Conservation (phyloP, 2,888 invertebrate species). For the Chydorus sphaericus region DNA sequence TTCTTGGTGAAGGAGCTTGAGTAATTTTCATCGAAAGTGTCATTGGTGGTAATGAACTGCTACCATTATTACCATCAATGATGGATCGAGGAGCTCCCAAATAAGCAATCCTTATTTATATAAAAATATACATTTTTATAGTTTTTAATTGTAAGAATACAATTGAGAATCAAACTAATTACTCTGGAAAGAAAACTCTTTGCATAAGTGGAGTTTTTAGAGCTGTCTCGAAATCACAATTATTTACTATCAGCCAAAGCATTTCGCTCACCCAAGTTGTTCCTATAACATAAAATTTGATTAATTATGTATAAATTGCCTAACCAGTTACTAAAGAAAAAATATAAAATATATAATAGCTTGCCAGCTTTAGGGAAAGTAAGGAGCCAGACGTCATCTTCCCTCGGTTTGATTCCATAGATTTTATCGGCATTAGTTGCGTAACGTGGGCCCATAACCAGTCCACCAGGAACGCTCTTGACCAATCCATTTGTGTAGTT, state of each 20-base stretch:
- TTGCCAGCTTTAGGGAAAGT: slow-evolving; percentile 67
- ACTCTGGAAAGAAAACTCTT: slow-evolving; percentile 30
- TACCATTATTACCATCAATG: too few species aligned
- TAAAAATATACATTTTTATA: too few species aligned
- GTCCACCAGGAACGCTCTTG: slow-evolving; percentile 1
- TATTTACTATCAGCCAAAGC: slow-evolving; percentile 27
- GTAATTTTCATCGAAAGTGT: too few species aligned
- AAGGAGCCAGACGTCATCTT: slow-evolving; percentile 54
- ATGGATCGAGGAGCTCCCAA: too few species aligned
- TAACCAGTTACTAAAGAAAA: too few species aligned
- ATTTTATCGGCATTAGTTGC: slow-evolving; percentile 44
- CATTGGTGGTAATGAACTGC: too few species aligned
- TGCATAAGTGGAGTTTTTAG: slow-evolving; percentile 28
- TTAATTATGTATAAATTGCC: too few species aligned
- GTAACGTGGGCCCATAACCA: slow-evolving; percentile 13
- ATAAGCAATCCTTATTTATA: too few species aligned
- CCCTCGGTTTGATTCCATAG: slow-evolving; percentile 50
- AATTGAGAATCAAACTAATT: too few species aligned
- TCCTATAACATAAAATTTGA: too few species aligned
- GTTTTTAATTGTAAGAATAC: too few species aligned
- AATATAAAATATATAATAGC: too few species aligned
- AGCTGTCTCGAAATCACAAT: slow-evolving; percentile 23
- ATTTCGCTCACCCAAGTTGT: slow-evolving; percentile 33
- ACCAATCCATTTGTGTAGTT: slow-evolving; percentile 5
- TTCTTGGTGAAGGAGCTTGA: slow-evolving; percentile 22